phyloP scores from a whole-genome alignment of 2,113 vertebrate genomes.

The Gallinago paraguaiae region DNA sequence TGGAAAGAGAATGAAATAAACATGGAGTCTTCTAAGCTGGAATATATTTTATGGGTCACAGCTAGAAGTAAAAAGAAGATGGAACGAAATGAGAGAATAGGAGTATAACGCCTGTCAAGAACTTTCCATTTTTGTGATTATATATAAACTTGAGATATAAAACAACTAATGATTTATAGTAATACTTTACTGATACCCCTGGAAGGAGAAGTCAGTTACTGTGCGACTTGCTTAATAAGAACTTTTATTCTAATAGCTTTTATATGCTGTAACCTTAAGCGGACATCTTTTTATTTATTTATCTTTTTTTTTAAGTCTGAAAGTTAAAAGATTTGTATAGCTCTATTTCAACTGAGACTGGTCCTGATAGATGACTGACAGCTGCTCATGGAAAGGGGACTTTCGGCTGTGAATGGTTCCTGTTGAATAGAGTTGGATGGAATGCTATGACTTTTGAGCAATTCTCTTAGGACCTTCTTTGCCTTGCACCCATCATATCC shows the following conservation, averaged over 20 bases:
- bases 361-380: background rate
- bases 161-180: slow-evolving; percentile 5
- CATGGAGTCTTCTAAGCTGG: slow-evolving; percentile 29
- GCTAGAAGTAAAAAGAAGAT: slow-evolving; percentile 43
- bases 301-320: background rate
- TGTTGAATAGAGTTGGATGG: background rate
- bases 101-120: background rate
- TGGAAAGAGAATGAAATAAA: slow-evolving; percentile 31
- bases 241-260: background rate
- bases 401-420: background rate
- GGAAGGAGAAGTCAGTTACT: background rate
- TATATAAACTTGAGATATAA: background rate
- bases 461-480: slow-evolving; percentile 9
- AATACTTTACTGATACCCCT: background rate
- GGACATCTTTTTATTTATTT: background rate
- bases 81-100: background rate
- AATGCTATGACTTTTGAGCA: background rate
- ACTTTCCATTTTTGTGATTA: background rate
- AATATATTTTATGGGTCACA: slow-evolving; percentile 1
- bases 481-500: slow-evolving; percentile 33
- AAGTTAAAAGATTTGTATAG: background rate
- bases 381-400: background rate
- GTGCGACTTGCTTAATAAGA: background rate
- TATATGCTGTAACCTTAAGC: slow-evolving; percentile 2
- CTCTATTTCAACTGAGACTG: background rate